These are phyloP conservation scores for Tympanuchus pallidicinctus DNA, from an alignment of 2,113 vertebrate genomes.

Conservation along the genomic window DNA sequence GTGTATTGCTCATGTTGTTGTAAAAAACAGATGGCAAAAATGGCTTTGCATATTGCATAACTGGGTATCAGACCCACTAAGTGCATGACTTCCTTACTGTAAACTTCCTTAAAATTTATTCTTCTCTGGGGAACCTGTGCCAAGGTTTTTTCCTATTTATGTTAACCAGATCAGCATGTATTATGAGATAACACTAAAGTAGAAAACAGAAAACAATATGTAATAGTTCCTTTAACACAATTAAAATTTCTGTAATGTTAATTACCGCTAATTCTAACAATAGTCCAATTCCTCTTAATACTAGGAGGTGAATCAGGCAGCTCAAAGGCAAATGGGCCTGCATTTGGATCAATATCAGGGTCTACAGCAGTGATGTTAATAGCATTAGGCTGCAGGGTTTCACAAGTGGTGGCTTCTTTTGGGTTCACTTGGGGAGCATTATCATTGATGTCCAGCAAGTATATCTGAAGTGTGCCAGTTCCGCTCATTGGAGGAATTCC, in stretches of 20 bases:
- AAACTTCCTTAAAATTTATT: neutral
- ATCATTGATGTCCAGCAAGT: slow-evolving; percentile 95
- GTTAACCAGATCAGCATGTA: neutral
- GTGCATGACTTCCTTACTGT: neutral
- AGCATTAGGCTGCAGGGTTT: slow-evolving; percentile 92
- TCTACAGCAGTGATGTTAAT: slow-evolving; percentile 97
- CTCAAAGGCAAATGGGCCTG: slow-evolving; percentile 95
- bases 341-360: slow-evolving; percentile 94
- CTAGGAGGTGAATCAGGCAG: slow-evolving; percentile 85
- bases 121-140: neutral
- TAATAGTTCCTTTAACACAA: neutral
- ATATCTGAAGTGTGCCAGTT: slow-evolving; percentile 94
- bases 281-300: slow-evolving; percentile 95
- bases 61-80: neutral
- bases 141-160: neutral
- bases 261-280: slow-evolving; percentile 91
- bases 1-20: neutral
- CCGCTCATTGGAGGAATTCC: slow-evolving; percentile 91
- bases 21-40: neutral
- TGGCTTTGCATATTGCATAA: neutral
- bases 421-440: slow-evolving; percentile 94
- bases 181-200: neutral
- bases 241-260: neutral
- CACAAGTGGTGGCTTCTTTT: slow-evolving; percentile 91
- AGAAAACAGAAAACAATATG: neutral